Conservation (phyloP, 2,888 invertebrate species). For the Zelleria hepariella region DNA sequence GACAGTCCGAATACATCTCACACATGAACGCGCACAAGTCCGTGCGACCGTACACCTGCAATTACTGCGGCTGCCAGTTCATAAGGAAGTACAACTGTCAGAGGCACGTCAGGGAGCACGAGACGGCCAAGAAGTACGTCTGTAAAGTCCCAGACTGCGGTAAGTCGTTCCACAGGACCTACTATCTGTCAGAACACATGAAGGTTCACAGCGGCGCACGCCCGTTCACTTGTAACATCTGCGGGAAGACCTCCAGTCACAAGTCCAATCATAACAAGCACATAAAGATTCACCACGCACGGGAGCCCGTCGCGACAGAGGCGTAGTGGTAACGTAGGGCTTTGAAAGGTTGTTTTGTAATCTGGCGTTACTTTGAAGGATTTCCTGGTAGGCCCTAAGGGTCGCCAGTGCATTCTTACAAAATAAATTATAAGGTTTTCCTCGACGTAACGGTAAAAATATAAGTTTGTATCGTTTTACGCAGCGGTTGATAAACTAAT, state of each 20-base stretch:
- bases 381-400: not conserved
- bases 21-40: constrained; percentile 91
- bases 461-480: too few species aligned
- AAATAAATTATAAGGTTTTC: too few species aligned
- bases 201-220: constrained; percentile 86
- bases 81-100: constrained; percentile 91
- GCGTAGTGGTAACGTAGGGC: constrained; percentile 58
- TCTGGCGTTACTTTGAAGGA: not conserved
- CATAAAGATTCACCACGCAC: constrained; percentile 89
- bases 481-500: too few species aligned
- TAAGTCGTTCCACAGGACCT: constrained; percentile 88
- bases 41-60: constrained; percentile 88
- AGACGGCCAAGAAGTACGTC: constrained; percentile 81
- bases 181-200: constrained; percentile 90
- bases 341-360: not conserved
- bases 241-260: constrained; percentile 90
- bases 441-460: too few species aligned
- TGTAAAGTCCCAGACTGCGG: constrained; percentile 82
- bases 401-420: too few species aligned
- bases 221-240: constrained; percentile 88
- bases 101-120: constrained; percentile 86
- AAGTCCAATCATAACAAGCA: constrained; percentile 94
- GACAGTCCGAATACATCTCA: constrained; percentile 83
- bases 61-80: constrained; percentile 91
- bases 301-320: constrained; percentile 89